These are phyloP conservation scores for Spodoptera exigua DNA, from an alignment of 2,888 invertebrate genomes.

Conservation along the genomic window DNA sequence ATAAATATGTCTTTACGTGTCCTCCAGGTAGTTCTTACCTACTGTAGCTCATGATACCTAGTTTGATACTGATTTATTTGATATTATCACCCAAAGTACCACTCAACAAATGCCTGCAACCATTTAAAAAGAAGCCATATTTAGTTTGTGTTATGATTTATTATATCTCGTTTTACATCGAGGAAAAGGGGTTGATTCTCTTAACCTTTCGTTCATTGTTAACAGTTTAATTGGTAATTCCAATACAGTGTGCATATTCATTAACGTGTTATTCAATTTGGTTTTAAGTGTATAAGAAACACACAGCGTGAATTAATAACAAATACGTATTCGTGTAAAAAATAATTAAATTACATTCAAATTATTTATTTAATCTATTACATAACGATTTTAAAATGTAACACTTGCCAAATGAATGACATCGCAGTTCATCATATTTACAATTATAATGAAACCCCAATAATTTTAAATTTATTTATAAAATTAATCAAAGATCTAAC, in stretches of 20 bases:
- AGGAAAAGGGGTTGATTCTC: constrained; percentile 55
- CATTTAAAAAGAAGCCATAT: background rate
- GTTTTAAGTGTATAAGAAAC: constrained; percentile 56
- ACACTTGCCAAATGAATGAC: too few relatives aligned
- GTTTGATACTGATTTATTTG: background rate
- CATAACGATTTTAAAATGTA: too few relatives aligned
- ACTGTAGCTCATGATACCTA: background rate
- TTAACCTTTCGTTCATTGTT: constrained; percentile 71
- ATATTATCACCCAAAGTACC: constrained; percentile 1
- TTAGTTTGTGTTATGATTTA: constrained; percentile 29
- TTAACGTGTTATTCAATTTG: constrained; percentile 64
- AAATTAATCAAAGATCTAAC: constrained; percentile 6
- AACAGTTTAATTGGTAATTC: constrained; percentile 71
- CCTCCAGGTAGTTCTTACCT: constrained; percentile 11
- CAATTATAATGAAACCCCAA: too few relatives aligned
- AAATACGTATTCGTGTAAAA: constrained; percentile 29
- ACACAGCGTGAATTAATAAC: constrained; percentile 60
- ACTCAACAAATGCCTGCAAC: background rate
- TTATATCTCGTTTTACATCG: constrained; percentile 37
- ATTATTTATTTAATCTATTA: too few relatives aligned
- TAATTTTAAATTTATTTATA: too few relatives aligned
- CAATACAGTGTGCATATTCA: constrained; percentile 72
- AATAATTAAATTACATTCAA: constrained; percentile 50
- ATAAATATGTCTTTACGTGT: constrained; percentile 14
- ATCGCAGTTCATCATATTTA: too few relatives aligned